A percentile compares a stretch with the other conserved stretches of the same genome.
phyloP scores from a whole-genome alignment of 1,140 invertebrate genomes.

The Battus philenor region DNA sequence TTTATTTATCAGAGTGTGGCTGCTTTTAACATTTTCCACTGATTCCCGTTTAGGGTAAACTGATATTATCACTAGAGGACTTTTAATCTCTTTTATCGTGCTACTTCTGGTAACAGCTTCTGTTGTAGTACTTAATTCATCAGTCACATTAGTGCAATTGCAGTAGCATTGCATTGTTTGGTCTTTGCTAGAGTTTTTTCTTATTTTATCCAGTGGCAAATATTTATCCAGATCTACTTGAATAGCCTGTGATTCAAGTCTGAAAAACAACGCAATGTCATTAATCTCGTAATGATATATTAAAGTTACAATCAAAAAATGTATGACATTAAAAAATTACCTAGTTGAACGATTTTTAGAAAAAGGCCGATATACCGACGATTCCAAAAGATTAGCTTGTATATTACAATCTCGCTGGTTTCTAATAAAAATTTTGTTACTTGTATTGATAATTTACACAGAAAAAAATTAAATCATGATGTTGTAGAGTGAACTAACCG shows the following conservation, averaged over 20 bases:
- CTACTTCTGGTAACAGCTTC: slow-evolving; percentile 21
- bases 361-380: slow-evolving; percentile 5
- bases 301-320: not conserved
- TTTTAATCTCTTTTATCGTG: slow-evolving; percentile 32
- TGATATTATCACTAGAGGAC: slow-evolving; percentile 60
- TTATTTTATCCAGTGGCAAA: slow-evolving; percentile 18
- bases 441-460: too few species aligned
- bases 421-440: slow-evolving; percentile 15
- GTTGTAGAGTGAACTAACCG: not conserved
- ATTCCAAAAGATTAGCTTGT: slow-evolving; percentile 23
- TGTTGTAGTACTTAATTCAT: slow-evolving; percentile 16
- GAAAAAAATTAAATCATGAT: not conserved
- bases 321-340: slow-evolving; percentile 4
- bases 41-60: slow-evolving; percentile 48
- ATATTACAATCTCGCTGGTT: slow-evolving; percentile 23
- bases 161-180: slow-evolving; percentile 35
- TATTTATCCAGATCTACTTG: slow-evolving; percentile 35
- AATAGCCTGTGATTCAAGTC: slow-evolving; percentile 37
- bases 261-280: slow-evolving; percentile 29
- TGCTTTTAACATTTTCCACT: slow-evolving; percentile 20
- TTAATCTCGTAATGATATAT: not conserved
- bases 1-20: slow-evolving; percentile 19
- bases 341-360: slow-evolving; percentile 9
- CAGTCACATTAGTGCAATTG: slow-evolving; percentile 19
- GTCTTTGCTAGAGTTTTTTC: slow-evolving; percentile 22